A percentile compares a stretch with the other conserved stretches of the same genome.
These are phyloP conservation scores for Bubo blakistoni DNA, from an alignment of 2,113 vertebrate genomes.

Conservation along the genomic window DNA sequence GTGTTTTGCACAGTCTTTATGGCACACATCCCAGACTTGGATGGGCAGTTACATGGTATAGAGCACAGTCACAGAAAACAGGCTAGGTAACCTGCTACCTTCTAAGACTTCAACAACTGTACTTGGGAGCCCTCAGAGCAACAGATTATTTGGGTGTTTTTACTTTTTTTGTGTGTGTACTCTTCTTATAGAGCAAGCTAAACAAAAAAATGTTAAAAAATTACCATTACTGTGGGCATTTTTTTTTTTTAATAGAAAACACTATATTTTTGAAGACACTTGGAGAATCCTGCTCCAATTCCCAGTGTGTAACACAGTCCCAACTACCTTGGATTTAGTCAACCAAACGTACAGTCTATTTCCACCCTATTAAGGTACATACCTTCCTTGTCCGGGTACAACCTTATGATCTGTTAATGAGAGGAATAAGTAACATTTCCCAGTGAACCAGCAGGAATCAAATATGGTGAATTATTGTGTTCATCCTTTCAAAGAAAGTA, in stretches of 20 bases:
- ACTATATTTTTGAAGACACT: neutral
- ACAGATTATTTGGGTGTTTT: neutral
- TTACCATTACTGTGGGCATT: neutral
- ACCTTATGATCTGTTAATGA: neutral
- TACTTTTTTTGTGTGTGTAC: no score
- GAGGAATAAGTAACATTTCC: neutral
- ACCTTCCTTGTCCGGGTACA: neutral
- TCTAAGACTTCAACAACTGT: neutral
- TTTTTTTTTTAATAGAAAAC: neutral
- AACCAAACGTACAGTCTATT: neutral
- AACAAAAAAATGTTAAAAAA: neutral
- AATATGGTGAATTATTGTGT: neutral
- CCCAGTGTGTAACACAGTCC: neutral
- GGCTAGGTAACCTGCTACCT: neutral
- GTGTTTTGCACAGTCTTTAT: neutral
- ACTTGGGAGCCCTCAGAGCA: neutral
- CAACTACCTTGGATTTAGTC: neutral
- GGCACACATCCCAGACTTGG: neutral
- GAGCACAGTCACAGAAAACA: neutral
- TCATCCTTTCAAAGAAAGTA: neutral
- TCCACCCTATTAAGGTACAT: neutral
- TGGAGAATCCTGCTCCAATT: neutral
- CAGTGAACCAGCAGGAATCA: neutral
- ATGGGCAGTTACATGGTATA: neutral
- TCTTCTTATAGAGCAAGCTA: neutral